Conservation (phyloP, 2,797 vertebrate genomes). For the Cuniculus paca region DNA sequence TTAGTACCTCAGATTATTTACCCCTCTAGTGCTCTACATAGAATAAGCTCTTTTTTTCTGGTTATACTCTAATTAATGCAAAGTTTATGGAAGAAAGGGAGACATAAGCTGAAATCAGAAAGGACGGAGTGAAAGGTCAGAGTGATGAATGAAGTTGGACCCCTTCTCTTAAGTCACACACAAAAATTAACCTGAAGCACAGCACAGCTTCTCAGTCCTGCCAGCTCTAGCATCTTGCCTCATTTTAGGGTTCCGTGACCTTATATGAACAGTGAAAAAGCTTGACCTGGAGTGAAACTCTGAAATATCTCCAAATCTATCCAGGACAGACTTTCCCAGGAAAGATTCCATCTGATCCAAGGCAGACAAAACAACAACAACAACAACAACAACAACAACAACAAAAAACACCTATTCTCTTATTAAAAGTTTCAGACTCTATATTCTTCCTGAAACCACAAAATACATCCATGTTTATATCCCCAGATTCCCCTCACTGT, state of each 20-base stretch:
- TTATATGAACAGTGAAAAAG: not conserved
- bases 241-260: not conserved
- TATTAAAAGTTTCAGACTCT: slow-evolving; percentile 7
- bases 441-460: slow-evolving; percentile 33
- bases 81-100: not conserved
- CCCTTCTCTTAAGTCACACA: not conserved
- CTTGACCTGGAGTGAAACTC: not conserved
- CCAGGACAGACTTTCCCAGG: not conserved
- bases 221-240: not conserved
- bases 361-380: not conserved
- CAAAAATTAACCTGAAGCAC: not conserved
- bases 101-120: not conserved
- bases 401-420: not conserved
- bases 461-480: not conserved
- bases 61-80: not conserved
- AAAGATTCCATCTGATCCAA: slow-evolving; percentile 20
- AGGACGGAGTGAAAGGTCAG: not conserved
- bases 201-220: not conserved
- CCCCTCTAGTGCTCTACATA: not conserved
- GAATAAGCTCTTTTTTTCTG: not conserved
- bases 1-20: not conserved
- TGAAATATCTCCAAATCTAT: not conserved
- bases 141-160: not conserved
- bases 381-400: too few relatives aligned
- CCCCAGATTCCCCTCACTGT: not conserved